Base-by-base conservation (phyloP, 1,140 invertebrate species). In the Drosophila trapezifrons region DNA sequence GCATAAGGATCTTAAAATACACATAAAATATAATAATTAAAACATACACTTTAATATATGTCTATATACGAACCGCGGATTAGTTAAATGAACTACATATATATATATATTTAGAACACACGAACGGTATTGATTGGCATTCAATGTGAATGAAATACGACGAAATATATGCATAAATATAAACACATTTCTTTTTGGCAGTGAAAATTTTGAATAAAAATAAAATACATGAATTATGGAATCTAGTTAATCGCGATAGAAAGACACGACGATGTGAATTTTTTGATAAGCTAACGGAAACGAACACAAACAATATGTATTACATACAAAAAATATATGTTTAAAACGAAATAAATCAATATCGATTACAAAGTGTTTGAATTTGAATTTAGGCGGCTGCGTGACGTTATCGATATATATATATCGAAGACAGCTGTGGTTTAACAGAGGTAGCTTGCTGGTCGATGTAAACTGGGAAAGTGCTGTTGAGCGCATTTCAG, bases 281-380 rank as follows among this genome's bases (percentile, higher is more conserved):
- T 86, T 86, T 86, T 86, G 66, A 87, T 85, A 85, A 76, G 71
- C 64, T 81, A 74, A 71, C 46, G 49, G 45, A 47, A 57, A 73
- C 46, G 43, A 76, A 56, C 45, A 75, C 77, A 79, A 70, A 76
- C 45, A 75, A 76, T 72, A 82, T 74, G 76, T 89, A 89, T 87
- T 87, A 83, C 72, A 77, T 77, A 72, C 69, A 67, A 80, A 80
- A 51, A 51, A 79, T 75, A 84, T 78, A 76, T 72, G 52, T 76
- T 83, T 72, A 75, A 80, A 63, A 78, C 40, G 55, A 66, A 56
- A 64, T 76, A 67, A 80, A 80, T 52, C 35, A 63, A 55, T 55
- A 70, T 45, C 51, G 38, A 69, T 40, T 47, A 47, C 22, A 47
- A 40, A 32, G n/a, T 17, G 12, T 35, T 46, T 7, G 6, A 25